phyloP scores from a whole-genome alignment of 2,113 vertebrate genomes.

The Cyprinus carpio region DNA sequence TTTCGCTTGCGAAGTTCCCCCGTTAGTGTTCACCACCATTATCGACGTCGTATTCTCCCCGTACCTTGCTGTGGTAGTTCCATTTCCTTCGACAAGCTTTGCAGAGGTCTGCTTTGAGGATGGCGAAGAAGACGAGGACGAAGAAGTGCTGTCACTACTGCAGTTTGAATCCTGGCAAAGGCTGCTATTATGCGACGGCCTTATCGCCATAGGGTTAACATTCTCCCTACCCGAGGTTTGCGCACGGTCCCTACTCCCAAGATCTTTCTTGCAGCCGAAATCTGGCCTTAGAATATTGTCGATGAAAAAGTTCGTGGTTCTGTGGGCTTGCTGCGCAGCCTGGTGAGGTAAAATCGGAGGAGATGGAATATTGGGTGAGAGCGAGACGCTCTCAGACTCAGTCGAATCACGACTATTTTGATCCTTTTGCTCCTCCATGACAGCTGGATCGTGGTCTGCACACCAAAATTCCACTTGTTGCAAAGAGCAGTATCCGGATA shows the following conservation, averaged over 20 bases:
- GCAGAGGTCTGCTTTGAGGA: conserved; percentile 71
- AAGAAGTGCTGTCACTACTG: conserved; percentile 84
- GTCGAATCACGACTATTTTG: conserved; percentile 78
- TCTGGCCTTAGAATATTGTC: conserved; percentile 95
- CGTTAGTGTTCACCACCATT: conserved; percentile 82
- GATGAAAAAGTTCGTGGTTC: conserved; percentile 95
- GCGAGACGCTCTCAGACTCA: conserved; percentile 85
- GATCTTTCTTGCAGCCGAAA: conserved; percentile 91
- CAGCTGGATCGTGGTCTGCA: conserved; percentile 66
- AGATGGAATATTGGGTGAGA: conserved; percentile 81
- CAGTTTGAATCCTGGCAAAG: conserved; percentile 84
- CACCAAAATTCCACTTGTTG: conserved; percentile 79
- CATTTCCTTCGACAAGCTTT: conserved; percentile 76
- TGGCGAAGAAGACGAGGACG: conserved; percentile 73
- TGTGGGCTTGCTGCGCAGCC: conserved; percentile 82
- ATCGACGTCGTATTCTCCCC: conserved; percentile 83
- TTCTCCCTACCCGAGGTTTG: conserved; percentile 84
- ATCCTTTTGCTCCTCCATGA: conserved; percentile 84
- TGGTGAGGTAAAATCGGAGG: conserved; percentile 79
- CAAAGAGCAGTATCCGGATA: conserved; percentile 68
- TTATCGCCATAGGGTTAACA: conserved; percentile 79
- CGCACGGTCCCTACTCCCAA: conserved; percentile 76
- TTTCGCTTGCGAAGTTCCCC: conserved; percentile 75
- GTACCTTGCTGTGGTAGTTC: conserved; percentile 76
- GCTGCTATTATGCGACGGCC: conserved; percentile 78